Evolutionary conservation across 2,888 invertebrate species (phyloP), one percentile per base, ranked within the genome.

Genomic region (Drosophila colorata): DNA sequence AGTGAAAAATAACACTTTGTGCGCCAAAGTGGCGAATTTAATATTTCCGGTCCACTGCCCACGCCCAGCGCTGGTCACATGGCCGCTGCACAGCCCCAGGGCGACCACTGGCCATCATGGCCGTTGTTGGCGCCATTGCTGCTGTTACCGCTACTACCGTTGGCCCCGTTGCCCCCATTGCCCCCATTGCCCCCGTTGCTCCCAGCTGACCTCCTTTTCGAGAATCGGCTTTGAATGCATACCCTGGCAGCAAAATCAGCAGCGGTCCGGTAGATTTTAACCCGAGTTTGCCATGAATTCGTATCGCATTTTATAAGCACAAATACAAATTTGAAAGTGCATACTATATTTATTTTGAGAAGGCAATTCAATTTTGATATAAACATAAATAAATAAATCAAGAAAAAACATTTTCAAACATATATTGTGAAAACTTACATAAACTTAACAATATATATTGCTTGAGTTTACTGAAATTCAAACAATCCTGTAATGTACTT

Each of bases 21-120:
- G 67, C 77, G 69, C 66, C 86, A 82, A 81, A 84, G 75, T 84
- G 83, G 75, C 83, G 78, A 83, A 86, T 86, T 83, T 86, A 83
- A 83, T 83, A 83, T 83, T 83, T 86, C 83, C 83, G 78, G 73
- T 51, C 66, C 69, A 78, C 74, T 84, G 55, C 56, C 58, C 61
- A 55, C 55, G 61, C 67, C 48, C 65, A 47, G 11, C 37, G 35
- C 8, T 47, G 56, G 60, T 51, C 69, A 31, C 43, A 31, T 51
- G 35, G 47, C 46, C 38, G 37, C 51, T 56, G 55, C 46, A 44
- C 49, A 41, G 52, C 41, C 20, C 11, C 43, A 31, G 31, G 58
- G 53, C 40, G 31, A 56, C 37, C 55, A 40, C 23, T 23, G 56
- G n/a, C 44, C 48, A 41, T 44, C 58, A 41, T 46, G 40, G 57